Base-by-base conservation (phyloP, 30 jellyfish, hydroid and myxozoan species). In the Aurelia coerulea region DNA sequence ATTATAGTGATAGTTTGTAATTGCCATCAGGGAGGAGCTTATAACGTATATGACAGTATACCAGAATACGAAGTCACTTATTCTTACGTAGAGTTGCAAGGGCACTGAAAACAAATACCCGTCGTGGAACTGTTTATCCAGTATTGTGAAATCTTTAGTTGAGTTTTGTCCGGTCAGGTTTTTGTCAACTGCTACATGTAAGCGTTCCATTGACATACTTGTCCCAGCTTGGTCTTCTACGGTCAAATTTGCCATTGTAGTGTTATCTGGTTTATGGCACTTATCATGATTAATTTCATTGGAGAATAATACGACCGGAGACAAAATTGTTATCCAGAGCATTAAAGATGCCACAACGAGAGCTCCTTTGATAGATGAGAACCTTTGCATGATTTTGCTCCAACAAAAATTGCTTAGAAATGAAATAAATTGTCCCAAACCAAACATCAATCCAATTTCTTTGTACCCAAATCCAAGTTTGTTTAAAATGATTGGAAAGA, bases 401-500 rank as follows among this genome's bases (percentile, higher is more conserved):
- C 56, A 46, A 46, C 56, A 46, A 46, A 46, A 46, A 6, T 6
- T 9, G 8, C 56, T 46, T 0, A 67, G 46, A 32, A 17, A 67
- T 50, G 50, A 67, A 5, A 67, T 67, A 19, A 67, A 67, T 29
- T 29, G 78, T 23, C 78, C 46, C 37, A 18, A 67, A 18, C 78
- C 78, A 19, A 67, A 10, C 41, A 67, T 41, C 37, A 17, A 1
- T 15, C 78, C 78, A 29, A 67, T 32, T 2, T 32, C 46, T 32
- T 41, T 23, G 15, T 17, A 67, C 23, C 54, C 46, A 50, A 67
- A 67, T 33, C 78, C 78, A 17, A 50, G 54, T 17, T 19, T 50
- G 50, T 29, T 29, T 41, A 67, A 50, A 50, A 67, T 67, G 60
- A 67, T 67, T 18, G 78, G 50, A 67, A 67, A 67, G 78, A 67